These are phyloP conservation scores for Rhopilema esculentum DNA, from an alignment of 30 jellyfish, hydroid and myxozoan genomes.

Conservation along the genomic window DNA sequence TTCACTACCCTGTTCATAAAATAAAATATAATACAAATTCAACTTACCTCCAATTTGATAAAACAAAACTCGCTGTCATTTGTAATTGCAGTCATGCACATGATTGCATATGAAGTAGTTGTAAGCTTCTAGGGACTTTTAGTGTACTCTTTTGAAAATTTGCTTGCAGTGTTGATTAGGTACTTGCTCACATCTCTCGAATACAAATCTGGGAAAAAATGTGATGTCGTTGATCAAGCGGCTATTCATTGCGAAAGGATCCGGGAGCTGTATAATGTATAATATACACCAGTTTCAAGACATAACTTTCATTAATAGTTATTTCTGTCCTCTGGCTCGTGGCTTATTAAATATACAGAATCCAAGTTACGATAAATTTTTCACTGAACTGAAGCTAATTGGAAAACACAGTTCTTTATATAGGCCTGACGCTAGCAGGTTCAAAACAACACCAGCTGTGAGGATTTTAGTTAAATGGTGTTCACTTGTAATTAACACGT, in stretches of 20 bases:
- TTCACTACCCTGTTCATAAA: neutral
- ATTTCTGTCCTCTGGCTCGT: neutral
- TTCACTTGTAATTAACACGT: neutral
- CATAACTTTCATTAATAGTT: neutral
- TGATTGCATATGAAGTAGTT: neutral
- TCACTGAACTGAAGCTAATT: neutral
- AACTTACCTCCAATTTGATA: neutral
- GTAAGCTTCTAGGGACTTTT: conserved; percentile 24
- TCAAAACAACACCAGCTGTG: neutral
- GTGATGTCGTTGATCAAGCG: conserved; percentile 46
- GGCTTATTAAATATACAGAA: neutral
- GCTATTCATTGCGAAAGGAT: conserved; percentile 29
- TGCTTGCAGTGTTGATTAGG: conserved; percentile 44
- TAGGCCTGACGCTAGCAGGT: neutral
- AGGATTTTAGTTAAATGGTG: neutral
- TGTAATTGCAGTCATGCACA: neutral
- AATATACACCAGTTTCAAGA: conserved; percentile 7
- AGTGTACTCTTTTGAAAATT: conserved; percentile 28
- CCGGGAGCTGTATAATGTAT: conserved; percentile 65
- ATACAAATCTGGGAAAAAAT: conserved; percentile 26
- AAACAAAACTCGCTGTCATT: neutral
- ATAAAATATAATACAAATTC: too few relatives aligned
- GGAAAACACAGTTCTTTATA: neutral
- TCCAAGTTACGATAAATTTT: neutral
- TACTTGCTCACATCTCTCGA: conserved; percentile 54